A percentile compares a stretch with the other conserved stretches of the same genome.
These are phyloP conservation scores for Chaetoderma sp. DNA, from an alignment of 2,888 invertebrate genomes.

Conservation along the genomic window DNA sequence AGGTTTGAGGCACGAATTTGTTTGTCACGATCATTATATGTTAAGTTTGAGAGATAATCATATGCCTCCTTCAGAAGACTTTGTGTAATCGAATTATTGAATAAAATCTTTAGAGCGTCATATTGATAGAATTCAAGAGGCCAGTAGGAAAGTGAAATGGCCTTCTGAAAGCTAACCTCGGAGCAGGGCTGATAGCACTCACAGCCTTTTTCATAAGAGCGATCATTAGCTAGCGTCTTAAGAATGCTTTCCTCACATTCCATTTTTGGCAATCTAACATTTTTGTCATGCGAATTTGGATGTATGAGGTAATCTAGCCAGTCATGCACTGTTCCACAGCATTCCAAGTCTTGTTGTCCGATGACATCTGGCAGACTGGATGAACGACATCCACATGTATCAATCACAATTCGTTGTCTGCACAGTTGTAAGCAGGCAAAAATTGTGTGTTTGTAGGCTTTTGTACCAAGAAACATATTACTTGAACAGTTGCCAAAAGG, in stretches of 20 bases:
- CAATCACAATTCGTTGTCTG: slow-evolving; percentile 55
- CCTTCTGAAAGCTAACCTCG: slow-evolving; percentile 59
- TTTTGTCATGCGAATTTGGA: slow-evolving; percentile 15
- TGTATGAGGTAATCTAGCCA: slow-evolving; percentile 43
- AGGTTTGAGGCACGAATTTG: slow-evolving; percentile 47
- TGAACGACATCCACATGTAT: slow-evolving; percentile 55
- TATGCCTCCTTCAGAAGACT: slow-evolving; percentile 54
- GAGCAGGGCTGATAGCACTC: slow-evolving; percentile 55
- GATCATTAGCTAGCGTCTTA: slow-evolving; percentile 50
- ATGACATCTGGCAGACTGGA: slow-evolving; percentile 51
- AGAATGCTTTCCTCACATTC: slow-evolving; percentile 51
- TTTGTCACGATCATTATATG: slow-evolving; percentile 23
- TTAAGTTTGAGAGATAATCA: slow-evolving; percentile 40
- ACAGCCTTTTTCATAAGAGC: slow-evolving; percentile 54
- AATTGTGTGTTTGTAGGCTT: slow-evolving; percentile 52
- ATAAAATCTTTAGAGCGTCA: slow-evolving; percentile 49
- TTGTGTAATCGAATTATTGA: slow-evolving; percentile 39
- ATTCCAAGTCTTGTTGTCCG: slow-evolving; percentile 41
- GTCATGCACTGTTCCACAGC: slow-evolving; percentile 54
- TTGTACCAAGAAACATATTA: slow-evolving; percentile 36
- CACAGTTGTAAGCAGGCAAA: slow-evolving; percentile 61
- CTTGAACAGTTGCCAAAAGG: slow-evolving; percentile 63
- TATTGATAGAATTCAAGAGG: slow-evolving; percentile 60
- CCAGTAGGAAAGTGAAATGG: slow-evolving; percentile 60
- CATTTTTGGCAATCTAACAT: slow-evolving; percentile 33